These are phyloP conservation scores for Podocnemis expansa DNA, from an alignment of 2,113 vertebrate species.

Conservation along the genomic window DNA sequence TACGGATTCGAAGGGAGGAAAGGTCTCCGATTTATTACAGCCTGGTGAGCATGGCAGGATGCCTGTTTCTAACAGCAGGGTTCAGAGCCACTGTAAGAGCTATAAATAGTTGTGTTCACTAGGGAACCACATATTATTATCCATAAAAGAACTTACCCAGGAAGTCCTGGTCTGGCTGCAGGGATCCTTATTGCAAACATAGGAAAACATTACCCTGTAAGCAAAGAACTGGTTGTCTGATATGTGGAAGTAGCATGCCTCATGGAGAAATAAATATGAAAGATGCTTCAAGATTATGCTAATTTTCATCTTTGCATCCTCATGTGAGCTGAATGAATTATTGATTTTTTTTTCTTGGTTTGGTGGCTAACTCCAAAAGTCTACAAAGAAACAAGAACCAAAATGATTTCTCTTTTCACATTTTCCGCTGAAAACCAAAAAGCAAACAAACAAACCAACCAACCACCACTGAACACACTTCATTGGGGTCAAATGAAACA, in stretches of 20 bases:
- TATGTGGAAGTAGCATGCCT: background rate
- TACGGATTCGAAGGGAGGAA: background rate
- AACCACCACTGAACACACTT: too few relatives aligned
- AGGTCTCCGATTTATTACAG: background rate
- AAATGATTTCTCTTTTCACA: too few relatives aligned
- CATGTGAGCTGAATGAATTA: too few relatives aligned
- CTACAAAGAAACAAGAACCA: too few relatives aligned
- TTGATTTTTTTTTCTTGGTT: too few relatives aligned
- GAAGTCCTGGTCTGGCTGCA: background rate
- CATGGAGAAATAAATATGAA: background rate
- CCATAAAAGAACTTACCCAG: background rate
- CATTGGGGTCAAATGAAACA: too few relatives aligned
- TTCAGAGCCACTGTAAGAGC: background rate
- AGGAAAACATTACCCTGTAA: background rate
- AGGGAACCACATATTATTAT: background rate
- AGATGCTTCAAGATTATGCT: background rate
- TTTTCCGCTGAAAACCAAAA: too few relatives aligned
- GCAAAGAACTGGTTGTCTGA: background rate
- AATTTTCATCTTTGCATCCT: too few relatives aligned
- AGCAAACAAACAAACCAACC: too few relatives aligned
- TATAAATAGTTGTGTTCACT: slow-evolving; percentile 7
- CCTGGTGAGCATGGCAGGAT: background rate
- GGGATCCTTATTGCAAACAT: background rate
- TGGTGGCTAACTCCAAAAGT: too few relatives aligned
- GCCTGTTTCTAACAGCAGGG: background rate